Evolutionary conservation across 1,140 invertebrate genomes (phyloP).

Genomic region (Drosophila ficusphila): DNA sequence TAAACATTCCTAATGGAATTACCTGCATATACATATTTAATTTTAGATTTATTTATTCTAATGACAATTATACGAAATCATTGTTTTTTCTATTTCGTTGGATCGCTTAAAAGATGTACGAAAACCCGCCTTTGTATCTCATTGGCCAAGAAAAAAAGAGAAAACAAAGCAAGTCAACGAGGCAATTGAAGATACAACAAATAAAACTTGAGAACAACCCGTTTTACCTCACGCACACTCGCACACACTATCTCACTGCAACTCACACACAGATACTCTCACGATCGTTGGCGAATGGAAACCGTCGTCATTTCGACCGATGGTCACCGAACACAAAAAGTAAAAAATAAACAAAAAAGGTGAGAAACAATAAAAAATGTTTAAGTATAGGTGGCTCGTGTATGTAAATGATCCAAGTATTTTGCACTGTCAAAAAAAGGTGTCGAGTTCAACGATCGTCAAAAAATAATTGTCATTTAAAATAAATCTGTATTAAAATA

Average conservation of each 20-base stretch:
- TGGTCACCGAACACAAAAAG: conserved; percentile 52
- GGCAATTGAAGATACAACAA: conserved; percentile 13
- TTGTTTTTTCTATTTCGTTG: too few species aligned
- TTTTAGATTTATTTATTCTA: background rate
- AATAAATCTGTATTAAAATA: too few species aligned
- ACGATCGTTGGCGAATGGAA: conserved; percentile 66
- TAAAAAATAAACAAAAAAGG: conserved; percentile 18
- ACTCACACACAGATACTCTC: conserved; percentile 4
- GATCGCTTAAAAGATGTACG: too few species aligned
- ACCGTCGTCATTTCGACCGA: conserved; percentile 38
- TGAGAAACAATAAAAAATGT: conserved; percentile 60
- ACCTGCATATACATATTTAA: background rate
- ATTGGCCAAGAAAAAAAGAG: conserved; percentile 52
- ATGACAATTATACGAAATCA: too few species aligned
- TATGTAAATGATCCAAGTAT: conserved; percentile 28
- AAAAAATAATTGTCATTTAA: background rate
- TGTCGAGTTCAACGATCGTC: too few species aligned
- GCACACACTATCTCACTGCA: background rate
- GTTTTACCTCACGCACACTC: conserved; percentile 9
- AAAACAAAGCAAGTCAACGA: conserved; percentile 54
- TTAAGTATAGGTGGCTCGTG: conserved; percentile 3
- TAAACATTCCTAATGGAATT: background rate
- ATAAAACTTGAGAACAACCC: conserved; percentile 15
- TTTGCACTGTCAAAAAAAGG: too few species aligned
- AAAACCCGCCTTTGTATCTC: conserved; percentile 28